phyloP scores from a whole-genome alignment of 2,113 vertebrate species.

The Oryzias javanicus region DNA sequence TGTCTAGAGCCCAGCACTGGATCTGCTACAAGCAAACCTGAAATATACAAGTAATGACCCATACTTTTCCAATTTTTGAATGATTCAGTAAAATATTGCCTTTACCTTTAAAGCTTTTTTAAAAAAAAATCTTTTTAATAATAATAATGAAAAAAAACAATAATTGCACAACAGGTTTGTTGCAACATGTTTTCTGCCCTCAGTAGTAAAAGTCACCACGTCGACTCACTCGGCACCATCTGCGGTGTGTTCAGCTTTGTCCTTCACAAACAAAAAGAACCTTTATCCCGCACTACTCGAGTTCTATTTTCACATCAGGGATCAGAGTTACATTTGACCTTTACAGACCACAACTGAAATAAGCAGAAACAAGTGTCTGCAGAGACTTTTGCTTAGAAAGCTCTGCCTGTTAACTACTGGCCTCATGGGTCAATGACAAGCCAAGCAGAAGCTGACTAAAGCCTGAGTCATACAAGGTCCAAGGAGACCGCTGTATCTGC shows the following conservation, averaged over 20 bases:
- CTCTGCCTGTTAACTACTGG: slow-evolving; percentile 71
- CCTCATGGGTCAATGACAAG: slow-evolving; percentile 74
- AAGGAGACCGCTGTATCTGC: slow-evolving; percentile 49
- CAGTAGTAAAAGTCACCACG: no score
- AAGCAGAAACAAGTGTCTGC: slow-evolving; percentile 52
- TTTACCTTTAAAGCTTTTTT: no score
- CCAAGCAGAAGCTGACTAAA: slow-evolving; percentile 65
- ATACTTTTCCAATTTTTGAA: no score
- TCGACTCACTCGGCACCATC: not conserved
- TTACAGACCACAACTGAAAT: slow-evolving; percentile 49
- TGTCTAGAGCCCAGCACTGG: no score
- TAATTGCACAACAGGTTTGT: no score
- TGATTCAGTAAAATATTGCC: no score
- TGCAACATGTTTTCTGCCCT: no score
- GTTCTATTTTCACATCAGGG: slow-evolving; percentile 26
- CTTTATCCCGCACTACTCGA: slow-evolving; percentile 17
- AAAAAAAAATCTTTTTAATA: no score
- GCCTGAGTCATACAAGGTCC: slow-evolving; percentile 70
- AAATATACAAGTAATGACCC: no score
- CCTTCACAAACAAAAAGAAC: slow-evolving; percentile 14
- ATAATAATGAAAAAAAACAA: no score
- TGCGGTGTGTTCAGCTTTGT: slow-evolving; percentile 3
- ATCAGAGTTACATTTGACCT: slow-evolving; percentile 25
- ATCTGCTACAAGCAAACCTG: slow-evolving; percentile 30
- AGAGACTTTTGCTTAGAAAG: slow-evolving; percentile 66